Evolutionary conservation across 1,140 invertebrate genomes (phyloP), one percentile per base, ranked within the genome.

Genomic region (Papilio polytes): DNA sequence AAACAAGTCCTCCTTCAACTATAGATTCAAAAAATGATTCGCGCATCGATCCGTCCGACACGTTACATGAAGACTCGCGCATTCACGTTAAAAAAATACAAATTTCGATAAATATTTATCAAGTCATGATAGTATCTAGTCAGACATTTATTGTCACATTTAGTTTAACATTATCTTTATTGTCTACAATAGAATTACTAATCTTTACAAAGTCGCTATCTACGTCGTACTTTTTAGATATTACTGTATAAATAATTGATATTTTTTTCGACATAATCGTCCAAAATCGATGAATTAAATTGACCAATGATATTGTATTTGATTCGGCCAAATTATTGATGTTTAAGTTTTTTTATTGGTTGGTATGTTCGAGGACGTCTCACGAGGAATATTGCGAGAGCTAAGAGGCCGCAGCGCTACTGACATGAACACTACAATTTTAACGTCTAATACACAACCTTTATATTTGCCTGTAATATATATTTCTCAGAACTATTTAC

Each of bases 51-150:
- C 59, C 10, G 59, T 12, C 22, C 9, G 9, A 22, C 59, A 22
- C 59, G 12, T n/a, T 1, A 41, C 8, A 41, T 41, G 73, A 81
- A 81, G 80, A 80, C 82, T 86, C 83, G 84, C 84, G 84, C 85
- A 85, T 87, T 89, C 79, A 83, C 85, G 82, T 85, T 90, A 87
- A 81, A 89, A 89, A 90, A 90, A 90, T 90, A 91, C 85, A 89
- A 89, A 88, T 82, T 83, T 86, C 72, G 48, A 83, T 86, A 85
- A 85, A 77, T 74, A 78, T 59, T 44, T 74, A 53, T 77, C 41
- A 77, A 77, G 46, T 66, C n/a, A 46, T 66, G 77, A 78, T 78
- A 78, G 77, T 46, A 78, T 66, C 77, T 78, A 78, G 44, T 78
- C 56, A 78, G 77, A 78, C 56, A 46, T 78, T 78, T 66, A 78